Evolutionary conservation across 2,888 invertebrate species (phyloP), one percentile per base, ranked within the genome.

Genomic region (Trissolcus japonicus): DNA sequence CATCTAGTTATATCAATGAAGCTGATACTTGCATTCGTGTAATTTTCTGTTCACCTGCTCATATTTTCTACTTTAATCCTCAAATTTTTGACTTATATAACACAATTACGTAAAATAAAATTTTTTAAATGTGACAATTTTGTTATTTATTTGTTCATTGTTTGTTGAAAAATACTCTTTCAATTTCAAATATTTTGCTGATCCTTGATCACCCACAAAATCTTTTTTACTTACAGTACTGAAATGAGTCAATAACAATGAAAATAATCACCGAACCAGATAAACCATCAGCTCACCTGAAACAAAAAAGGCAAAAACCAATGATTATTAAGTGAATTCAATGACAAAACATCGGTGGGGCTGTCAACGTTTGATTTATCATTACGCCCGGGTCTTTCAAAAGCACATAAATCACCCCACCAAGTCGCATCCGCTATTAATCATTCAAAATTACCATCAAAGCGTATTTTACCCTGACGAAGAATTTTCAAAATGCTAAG

Each of bases 401-500:
- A 40, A 61, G 25, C 16, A 16, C 16, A 53, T 62, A 55, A 55
- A 55, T 55, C 43, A 41, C 25, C n/a, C 13, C 7, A 1, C 35
- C 25, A 6, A 21, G 50, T 40, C 29, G 17, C 11, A 9, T 48
- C 7, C 13, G 9, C 55, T 35, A 56, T 65, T 65, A 55, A 65
- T 65, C 63, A 65, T 65, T 17, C 6, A 16, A 29, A 51, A 46
- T 35, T 35, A 48, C 11, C 29, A 6, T 6, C 25, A n/a, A 40
- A 51, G 25, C 41, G 43, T 40, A 63, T 43, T 43, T 54, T 9
- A 63, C 41, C 16, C 17, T 6, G 35, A 40, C 13, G 14, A 7
- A 6, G 13, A 63, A 43, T 43, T 54, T 55, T 65, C 54, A 63
- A 55, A 63, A 55, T 63, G 43, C 63, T 54, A 63, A 63, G 35